These are phyloP conservation scores for Agriopis leucophaearia DNA, from an alignment of 2,888 invertebrate species.

Conservation along the genomic window DNA sequence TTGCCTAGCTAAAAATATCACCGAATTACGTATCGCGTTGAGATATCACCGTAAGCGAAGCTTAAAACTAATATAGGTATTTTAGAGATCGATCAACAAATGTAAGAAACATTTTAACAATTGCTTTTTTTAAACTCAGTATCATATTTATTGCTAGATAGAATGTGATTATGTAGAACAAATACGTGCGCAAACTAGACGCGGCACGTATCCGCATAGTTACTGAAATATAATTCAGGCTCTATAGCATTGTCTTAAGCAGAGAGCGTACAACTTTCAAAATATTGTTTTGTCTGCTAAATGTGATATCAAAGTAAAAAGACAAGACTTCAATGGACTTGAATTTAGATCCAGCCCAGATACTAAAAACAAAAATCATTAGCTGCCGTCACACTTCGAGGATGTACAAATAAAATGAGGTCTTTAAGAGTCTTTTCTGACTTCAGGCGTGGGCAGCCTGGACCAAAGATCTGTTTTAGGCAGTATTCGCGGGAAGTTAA, in stretches of 20 bases:
- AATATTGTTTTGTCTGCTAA: neutral
- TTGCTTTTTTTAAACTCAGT: constrained; percentile 36
- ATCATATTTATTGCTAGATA: constrained; percentile 43
- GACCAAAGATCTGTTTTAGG: constrained; percentile 80
- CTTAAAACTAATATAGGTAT: constrained; percentile 62
- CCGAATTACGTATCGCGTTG: constrained; percentile 82
- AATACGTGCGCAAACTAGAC: constrained; percentile 10
- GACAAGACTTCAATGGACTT: neutral
- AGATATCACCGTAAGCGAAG: constrained; percentile 75
- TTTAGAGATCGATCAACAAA: constrained; percentile 81
- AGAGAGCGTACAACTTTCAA: neutral
- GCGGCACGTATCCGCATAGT: constrained; percentile 38
- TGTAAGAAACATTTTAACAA: constrained; percentile 61
- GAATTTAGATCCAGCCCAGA: neutral
- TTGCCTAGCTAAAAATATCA: constrained; percentile 76
- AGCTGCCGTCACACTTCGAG: neutral
- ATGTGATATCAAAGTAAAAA: neutral
- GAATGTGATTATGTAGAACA: constrained; percentile 20
- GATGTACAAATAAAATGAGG: neutral
- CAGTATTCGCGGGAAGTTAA: constrained; percentile 75
- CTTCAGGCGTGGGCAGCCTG: constrained; percentile 65
- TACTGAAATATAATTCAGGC: constrained; percentile 6
- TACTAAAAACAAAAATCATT: neutral
- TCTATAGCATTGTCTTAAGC: neutral
- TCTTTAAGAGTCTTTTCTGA: constrained; percentile 66